Percentiles rank a stretch among this genome's conserved stretches.
Evolutionary conservation across 2,797 vertebrate species (phyloP).

Genomic region (Macroramphosus scolopax): DNA sequence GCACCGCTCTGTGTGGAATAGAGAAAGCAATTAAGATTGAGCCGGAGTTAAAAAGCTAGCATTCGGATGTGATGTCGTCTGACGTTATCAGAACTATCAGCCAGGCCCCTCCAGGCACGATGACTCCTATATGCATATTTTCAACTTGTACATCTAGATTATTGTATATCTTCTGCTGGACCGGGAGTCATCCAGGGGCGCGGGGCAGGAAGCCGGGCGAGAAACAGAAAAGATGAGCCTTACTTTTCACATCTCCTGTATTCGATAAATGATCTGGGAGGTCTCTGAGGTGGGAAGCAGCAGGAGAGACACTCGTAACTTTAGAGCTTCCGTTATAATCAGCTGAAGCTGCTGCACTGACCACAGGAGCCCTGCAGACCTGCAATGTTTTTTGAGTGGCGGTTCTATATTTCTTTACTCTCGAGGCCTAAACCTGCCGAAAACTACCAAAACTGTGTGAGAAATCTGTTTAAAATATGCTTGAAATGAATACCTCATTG

Average conservation of each 20-base stretch:
- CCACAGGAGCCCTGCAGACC: too few species aligned
- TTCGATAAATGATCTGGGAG: constrained; percentile 43
- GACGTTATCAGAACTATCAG: constrained; percentile 1
- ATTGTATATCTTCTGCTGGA: constrained; percentile 1
- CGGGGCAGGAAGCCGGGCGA: constrained; percentile 12
- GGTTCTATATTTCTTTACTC: too few species aligned
- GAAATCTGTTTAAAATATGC: too few species aligned
- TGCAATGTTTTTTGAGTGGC: too few species aligned
- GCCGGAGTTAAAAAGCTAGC: constrained; percentile 8
- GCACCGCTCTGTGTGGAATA: constrained; percentile 10
- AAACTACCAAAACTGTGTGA: too few species aligned
- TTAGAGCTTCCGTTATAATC: too few species aligned
- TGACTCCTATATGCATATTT: too few species aligned
- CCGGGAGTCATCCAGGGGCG: constrained; percentile 11
- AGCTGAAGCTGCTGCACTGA: too few species aligned
- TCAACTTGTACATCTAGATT: too few species aligned
- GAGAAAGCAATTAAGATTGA: background rate
- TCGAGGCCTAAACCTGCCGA: too few species aligned
- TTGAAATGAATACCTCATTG: too few species aligned
- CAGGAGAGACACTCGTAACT: too few species aligned
- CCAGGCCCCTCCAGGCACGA: background rate
- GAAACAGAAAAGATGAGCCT: constrained; percentile 21
- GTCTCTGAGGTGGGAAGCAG: constrained; percentile 12
- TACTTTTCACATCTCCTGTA: constrained; percentile 28
- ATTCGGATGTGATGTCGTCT: constrained; percentile 3